A percentile compares a stretch with the other conserved stretches of the same genome.
These are phyloP conservation scores for Diaphora mendica DNA, from an alignment of 2,888 invertebrate species.

Conservation along the genomic window DNA sequence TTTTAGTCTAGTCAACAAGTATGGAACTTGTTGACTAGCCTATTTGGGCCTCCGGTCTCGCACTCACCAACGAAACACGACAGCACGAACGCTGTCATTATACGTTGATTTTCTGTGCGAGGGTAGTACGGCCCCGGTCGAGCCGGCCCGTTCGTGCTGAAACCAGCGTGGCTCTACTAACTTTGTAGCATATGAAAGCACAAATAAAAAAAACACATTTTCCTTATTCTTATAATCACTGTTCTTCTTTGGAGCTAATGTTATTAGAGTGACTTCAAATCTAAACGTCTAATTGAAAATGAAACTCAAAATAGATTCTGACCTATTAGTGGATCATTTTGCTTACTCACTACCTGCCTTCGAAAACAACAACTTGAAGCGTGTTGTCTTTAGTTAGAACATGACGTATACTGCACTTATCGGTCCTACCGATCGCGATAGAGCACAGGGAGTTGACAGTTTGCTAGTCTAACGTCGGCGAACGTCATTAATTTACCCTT, in stretches of 20 bases:
- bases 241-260: neutral
- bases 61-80: too few relatives aligned
- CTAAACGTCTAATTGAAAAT: neutral
- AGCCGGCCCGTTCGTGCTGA: too few relatives aligned
- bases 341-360: slow-evolving; percentile 14
- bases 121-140: too few relatives aligned
- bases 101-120: too few relatives aligned
- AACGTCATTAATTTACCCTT: slow-evolving; percentile 33
- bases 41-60: too few relatives aligned
- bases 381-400: slow-evolving; percentile 15
- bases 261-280: neutral
- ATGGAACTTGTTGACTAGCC: too few relatives aligned
- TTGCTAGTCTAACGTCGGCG: slow-evolving; percentile 20
- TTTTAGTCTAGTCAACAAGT: too few relatives aligned
- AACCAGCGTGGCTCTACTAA: too few relatives aligned
- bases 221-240: neutral
- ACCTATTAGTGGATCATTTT: slow-evolving; percentile 10
- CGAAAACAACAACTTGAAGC: slow-evolving; percentile 14
- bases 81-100: too few relatives aligned
- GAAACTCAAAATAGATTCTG: neutral
- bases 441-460: slow-evolving; percentile 28
- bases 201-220: neutral
- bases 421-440: slow-evolving; percentile 22
- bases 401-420: slow-evolving; percentile 22
- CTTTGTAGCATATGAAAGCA: too few relatives aligned